Base-by-base conservation (phyloP, 2,888 invertebrate species). In the Dione juno region DNA sequence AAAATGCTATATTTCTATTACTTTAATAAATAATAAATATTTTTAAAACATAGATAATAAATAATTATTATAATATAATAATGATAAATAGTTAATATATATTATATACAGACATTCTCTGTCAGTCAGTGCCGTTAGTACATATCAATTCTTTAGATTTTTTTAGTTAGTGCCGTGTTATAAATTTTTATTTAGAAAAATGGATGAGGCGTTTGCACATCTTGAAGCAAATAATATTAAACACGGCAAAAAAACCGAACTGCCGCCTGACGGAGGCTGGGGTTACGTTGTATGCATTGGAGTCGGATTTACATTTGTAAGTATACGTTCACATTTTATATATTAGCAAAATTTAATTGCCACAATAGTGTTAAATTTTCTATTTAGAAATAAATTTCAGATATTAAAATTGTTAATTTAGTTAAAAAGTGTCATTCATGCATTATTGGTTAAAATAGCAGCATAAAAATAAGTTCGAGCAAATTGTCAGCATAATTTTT, bases 231-330 rank as follows among this genome's bases (percentile, higher is more conserved):
- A 73, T 61, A 78, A 77, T 73, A 73, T 54, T 11, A 80, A 70
- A 45, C 74, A 77, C 37, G 71, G 73, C 28, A 87, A 84, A 67
- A 87, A 83, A 72, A 81, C 87, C 8, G 63, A 83, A 66, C 72
- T 86, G 0, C 85, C 96, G 1, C 96, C 96, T 0, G 96, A 96
- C 77, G 97, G 97, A 6, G 97, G 97, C 0, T 97, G 96, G 96
- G 97, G 97, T 0, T 96, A 96, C 84, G 87, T 96, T 65, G 94
- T 97, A 14, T 95, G 96, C 45, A 79, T 96, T 11, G 96, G 96
- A 21, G 95, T 96, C 80, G 95, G 96, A 76, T 85, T 96, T 73
- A 95, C 96, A 52, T 96, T 96, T 83, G 96, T 97, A 92, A 96
- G 96, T 95, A 77, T 28, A 7, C 13, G 5, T 16, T 28, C 52